These are phyloP conservation scores for Matsumyia berberina DNA, from an alignment of 2,888 invertebrate genomes.

Conservation along the genomic window DNA sequence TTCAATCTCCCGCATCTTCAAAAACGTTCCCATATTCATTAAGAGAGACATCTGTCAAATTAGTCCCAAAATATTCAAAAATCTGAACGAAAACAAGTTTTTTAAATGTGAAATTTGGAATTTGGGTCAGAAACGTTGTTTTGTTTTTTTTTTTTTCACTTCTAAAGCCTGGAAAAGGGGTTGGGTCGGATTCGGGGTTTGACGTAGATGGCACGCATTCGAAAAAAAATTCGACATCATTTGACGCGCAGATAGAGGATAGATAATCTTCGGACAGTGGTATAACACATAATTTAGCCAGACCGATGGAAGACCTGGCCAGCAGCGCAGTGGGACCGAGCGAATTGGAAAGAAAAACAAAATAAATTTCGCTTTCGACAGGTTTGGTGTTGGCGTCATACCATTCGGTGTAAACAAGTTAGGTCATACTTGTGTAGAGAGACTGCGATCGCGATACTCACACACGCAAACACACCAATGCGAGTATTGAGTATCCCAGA, in stretches of 20 bases:
- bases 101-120: conserved; percentile 58
- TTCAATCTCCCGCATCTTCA: conserved; percentile 13
- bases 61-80: conserved; percentile 33
- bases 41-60: conserved; percentile 38
- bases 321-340: conserved; percentile 30
- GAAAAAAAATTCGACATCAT: too few species aligned
- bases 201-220: conserved; percentile 55
- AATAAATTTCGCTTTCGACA: conserved; percentile 84
- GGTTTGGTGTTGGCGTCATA: conserved; percentile 79
- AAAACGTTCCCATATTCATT: conserved; percentile 55
- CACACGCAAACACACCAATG: conserved; percentile 28
- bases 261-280: too few species aligned
- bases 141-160: conserved; percentile 15
- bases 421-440: conserved; percentile 64
- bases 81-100: conserved; percentile 56
- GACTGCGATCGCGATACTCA: conserved; percentile 8
- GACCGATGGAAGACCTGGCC: conserved; percentile 68
- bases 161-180: conserved; percentile 36
- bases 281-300: conserved; percentile 48
- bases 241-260: too few species aligned
- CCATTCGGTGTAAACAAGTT: conserved; percentile 67
- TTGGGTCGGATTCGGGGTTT: conserved; percentile 46
- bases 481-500: conserved; percentile 1
- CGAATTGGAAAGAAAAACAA: conserved; percentile 46
- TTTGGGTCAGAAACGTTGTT: conserved; percentile 65